Conservation (phyloP, 1,140 invertebrate genomes). For the Samia ricini region DNA sequence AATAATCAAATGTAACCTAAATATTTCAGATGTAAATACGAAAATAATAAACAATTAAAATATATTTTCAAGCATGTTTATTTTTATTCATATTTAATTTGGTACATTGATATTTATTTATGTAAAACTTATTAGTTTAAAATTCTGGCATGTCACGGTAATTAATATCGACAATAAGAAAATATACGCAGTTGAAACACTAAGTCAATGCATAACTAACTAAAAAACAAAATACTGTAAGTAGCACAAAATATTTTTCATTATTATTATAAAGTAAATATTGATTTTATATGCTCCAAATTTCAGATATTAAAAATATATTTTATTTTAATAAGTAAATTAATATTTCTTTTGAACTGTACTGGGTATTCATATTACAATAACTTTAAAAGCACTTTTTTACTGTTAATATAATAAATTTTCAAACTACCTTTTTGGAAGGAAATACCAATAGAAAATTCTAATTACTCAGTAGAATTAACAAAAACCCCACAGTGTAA, state of each 20-base stretch:
- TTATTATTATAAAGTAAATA: background rate
- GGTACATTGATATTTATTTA: background rate
- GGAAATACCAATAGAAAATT: too few species aligned
- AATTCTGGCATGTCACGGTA: background rate
- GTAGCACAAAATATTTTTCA: background rate
- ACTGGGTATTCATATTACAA: too few species aligned
- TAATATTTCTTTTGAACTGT: background rate
- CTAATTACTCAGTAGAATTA: too few species aligned
- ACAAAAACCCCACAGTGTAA: too few species aligned
- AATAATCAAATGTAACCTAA: too few species aligned
- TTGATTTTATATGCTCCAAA: background rate
- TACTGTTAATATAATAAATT: too few species aligned
- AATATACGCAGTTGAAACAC: background rate
- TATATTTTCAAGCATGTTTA: too few species aligned
- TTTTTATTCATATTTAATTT: background rate
- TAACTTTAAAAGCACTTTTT: too few species aligned
- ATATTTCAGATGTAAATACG: background rate
- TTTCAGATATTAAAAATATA: background rate
- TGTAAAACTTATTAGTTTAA: background rate
- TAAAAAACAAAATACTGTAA: background rate
- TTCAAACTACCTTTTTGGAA: too few species aligned
- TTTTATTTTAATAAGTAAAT: background rate
- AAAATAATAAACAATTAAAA: background rate
- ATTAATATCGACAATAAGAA: background rate
- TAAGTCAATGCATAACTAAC: background rate